Percentiles rank a stretch among this genome's conserved stretches.
Conservation (phyloP, 2,888 invertebrate genomes). For the Sesia bembeciformis region DNA sequence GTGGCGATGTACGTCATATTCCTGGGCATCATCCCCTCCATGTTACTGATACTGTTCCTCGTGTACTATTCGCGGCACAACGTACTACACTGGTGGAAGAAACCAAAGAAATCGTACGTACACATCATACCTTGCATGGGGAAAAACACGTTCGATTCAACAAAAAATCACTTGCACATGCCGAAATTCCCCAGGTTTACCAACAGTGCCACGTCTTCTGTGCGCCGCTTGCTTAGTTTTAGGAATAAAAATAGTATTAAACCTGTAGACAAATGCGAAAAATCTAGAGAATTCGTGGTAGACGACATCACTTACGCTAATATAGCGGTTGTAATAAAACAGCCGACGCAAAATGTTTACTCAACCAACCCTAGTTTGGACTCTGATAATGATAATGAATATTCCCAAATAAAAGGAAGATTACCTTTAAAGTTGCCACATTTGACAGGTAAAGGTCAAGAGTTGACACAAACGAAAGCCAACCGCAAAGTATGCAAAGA, state of each 20-base stretch:
- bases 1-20: constrained; percentile 91
- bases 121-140: constrained; percentile 7
- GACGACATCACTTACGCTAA: constrained; percentile 8
- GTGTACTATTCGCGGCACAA: constrained; percentile 85
- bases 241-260: constrained; percentile 9
- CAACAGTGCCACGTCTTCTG: constrained; percentile 10
- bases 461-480: constrained; percentile 21
- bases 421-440: background rate
- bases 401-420: background rate
- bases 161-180: background rate
- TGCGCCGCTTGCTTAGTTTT: constrained; percentile 6
- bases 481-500: constrained; percentile 46
- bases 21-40: constrained; percentile 86
- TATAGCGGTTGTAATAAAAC: constrained; percentile 6
- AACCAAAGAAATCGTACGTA: constrained; percentile 70
- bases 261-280: background rate
- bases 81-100: constrained; percentile 69
- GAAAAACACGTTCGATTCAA: background rate
- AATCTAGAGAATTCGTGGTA: background rate
- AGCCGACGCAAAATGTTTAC: background rate
- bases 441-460: background rate
- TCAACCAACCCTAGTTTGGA: background rate
- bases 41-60: constrained; percentile 79
- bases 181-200: constrained; percentile 17
- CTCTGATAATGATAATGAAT: background rate